These are phyloP conservation scores for Tupaia chinensis DNA, from an alignment of 2,113 vertebrate genomes.

Conservation along the genomic window DNA sequence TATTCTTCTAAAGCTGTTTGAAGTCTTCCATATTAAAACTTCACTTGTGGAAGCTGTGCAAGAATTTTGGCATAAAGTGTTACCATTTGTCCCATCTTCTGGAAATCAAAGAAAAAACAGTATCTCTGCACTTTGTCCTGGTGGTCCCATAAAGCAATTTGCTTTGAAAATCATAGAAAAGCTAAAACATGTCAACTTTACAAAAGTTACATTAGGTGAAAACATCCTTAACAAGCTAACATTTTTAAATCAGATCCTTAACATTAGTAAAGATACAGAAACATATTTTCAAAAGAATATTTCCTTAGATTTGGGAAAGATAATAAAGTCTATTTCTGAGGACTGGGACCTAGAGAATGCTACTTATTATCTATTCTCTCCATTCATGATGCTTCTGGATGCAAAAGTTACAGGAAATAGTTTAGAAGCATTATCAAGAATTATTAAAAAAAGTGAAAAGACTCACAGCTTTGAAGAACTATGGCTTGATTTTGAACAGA, in stretches of 20 bases:
- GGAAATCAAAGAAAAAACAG: constrained; percentile 44
- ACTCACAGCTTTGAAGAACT: constrained; percentile 61
- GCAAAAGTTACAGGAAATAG: neutral
- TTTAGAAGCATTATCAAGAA: constrained; percentile 61
- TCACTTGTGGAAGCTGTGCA: constrained; percentile 63
- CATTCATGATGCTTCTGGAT: neutral
- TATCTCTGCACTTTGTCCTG: constrained; percentile 66
- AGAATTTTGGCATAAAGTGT: constrained; percentile 81
- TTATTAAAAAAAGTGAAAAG: constrained; percentile 41
- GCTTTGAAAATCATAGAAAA: constrained; percentile 68
- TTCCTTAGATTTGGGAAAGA: constrained; percentile 59
- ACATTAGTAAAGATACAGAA: neutral
- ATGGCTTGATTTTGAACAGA: constrained; percentile 66
- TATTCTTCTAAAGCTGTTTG: constrained; percentile 78
- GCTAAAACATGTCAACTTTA: constrained; percentile 37
- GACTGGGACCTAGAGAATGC: constrained; percentile 34
- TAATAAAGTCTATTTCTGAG: constrained; percentile 57
- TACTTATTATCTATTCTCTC: constrained; percentile 57
- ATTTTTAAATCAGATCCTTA: constrained; percentile 53
- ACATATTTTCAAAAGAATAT: neutral
- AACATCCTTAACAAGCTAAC: constrained; percentile 52
- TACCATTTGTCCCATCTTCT: constrained; percentile 23
- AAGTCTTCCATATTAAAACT: constrained; percentile 38
- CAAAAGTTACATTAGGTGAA: constrained; percentile 58
- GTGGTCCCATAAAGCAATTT: constrained; percentile 50